A percentile compares a stretch with the other conserved stretches of the same genome.
Conservation (phyloP, 37 sponge, comb jelly and placozoan species). For the Petrosia ficiformis region DNA sequence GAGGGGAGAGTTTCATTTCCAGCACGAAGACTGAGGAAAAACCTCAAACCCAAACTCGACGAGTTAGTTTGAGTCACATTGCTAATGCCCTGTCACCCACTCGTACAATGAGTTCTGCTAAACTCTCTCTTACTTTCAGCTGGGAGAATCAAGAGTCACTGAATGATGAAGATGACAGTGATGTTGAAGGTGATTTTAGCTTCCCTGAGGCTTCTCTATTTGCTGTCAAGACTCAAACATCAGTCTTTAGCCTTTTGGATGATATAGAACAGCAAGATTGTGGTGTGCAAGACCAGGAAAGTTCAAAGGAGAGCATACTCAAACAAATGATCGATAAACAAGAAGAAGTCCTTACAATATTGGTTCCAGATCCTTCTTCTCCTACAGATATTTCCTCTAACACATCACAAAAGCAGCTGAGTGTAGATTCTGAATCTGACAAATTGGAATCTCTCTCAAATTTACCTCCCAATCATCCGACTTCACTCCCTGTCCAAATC, state of each 20-base stretch:
- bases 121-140: too few relatives aligned
- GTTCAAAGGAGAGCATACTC: background rate
- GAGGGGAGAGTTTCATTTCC: background rate
- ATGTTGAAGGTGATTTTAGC: conserved; percentile 19
- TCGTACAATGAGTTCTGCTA: too few relatives aligned
- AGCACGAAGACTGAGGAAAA: too few relatives aligned
- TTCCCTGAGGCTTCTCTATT: conserved; percentile 21
- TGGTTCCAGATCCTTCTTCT: background rate
- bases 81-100: too few relatives aligned
- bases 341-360: background rate
- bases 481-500: background rate
- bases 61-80: background rate
- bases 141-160: conserved; percentile 15
- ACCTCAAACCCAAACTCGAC: background rate
- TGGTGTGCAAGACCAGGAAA: background rate
- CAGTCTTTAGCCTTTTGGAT: background rate
- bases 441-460: background rate
- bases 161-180: conserved; percentile 10
- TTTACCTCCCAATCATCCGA: background rate
- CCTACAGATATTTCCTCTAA: background rate
- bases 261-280: background rate
- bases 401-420: background rate
- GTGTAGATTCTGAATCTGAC: background rate
- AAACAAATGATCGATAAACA: background rate
- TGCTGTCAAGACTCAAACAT: background rate